Conservation (phyloP, 1,140 invertebrate genomes). For the Atta colombica region DNA sequence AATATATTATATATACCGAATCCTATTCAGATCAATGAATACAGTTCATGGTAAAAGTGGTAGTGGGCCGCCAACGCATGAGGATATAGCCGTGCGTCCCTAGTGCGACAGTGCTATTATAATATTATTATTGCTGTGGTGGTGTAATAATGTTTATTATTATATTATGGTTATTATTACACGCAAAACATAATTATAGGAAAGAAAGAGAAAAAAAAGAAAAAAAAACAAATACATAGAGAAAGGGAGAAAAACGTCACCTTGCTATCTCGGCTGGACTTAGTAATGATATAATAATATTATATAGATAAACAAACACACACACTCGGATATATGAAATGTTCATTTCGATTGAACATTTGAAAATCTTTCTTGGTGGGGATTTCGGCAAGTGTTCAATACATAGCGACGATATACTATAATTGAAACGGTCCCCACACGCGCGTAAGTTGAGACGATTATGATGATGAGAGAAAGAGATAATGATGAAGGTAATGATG, state of each 20-base stretch:
- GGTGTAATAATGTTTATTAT: conserved; percentile 83
- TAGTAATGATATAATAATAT: conserved; percentile 72
- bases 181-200: conserved; percentile 74
- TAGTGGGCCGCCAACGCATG: conserved; percentile 74
- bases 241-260: conserved; percentile 42
- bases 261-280: conserved; percentile 70
- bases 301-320: conserved; percentile 69
- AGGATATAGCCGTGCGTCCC: conserved; percentile 74
- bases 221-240: conserved; percentile 38
- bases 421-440: conserved; percentile 79
- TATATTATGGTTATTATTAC: conserved; percentile 80
- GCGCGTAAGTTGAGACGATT: conserved; percentile 59
- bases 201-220: conserved; percentile 53
- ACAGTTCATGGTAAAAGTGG: conserved; percentile 76
- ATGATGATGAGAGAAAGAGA: not conserved
- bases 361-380: conserved; percentile 75
- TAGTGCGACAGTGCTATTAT: conserved; percentile 79
- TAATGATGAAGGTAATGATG: not conserved
- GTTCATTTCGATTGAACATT: conserved; percentile 81
- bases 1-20: conserved; percentile 74
- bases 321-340: conserved; percentile 69
- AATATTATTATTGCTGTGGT: conserved; percentile 81
- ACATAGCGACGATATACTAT: conserved; percentile 78
- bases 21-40: conserved; percentile 75
- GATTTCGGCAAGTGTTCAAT: conserved; percentile 81